These are phyloP conservation scores for Uropetala carovei DNA, from an alignment of 2,888 invertebrate species.

Conservation along the genomic window DNA sequence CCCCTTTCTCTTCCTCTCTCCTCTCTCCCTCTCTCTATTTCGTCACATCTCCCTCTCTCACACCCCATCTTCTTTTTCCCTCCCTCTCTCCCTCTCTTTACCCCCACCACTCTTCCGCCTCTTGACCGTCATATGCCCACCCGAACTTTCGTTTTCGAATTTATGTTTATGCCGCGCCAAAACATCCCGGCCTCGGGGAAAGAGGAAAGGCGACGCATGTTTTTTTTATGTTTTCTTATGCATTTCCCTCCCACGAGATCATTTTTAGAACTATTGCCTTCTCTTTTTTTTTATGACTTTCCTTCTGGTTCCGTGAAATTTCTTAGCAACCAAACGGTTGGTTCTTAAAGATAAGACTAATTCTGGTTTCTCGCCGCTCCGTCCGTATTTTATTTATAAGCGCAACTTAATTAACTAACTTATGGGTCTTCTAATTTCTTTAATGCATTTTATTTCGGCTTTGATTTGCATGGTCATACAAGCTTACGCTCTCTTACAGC, in stretches of 20 bases:
- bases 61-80: background rate
- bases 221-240: constrained; percentile 2
- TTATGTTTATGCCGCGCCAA: background rate
- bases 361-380: background rate
- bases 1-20: background rate
- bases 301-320: background rate
- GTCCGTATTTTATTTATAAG: background rate
- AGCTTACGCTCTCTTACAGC: too few relatives aligned
- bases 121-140: too few relatives aligned
- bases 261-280: background rate
- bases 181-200: background rate
- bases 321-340: background rate
- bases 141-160: background rate
- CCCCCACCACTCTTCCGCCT: too few relatives aligned
- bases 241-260: background rate
- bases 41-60: background rate
- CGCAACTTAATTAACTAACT: too few relatives aligned
- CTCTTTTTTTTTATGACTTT: background rate
- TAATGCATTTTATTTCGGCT: too few relatives aligned
- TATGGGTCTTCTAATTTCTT: too few relatives aligned
- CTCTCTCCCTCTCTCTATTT: background rate
- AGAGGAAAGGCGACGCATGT: background rate
- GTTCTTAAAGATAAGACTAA: background rate
- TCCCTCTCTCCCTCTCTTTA: background rate
- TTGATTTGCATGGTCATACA: too few relatives aligned